phyloP scores from a whole-genome alignment of 1,140 invertebrate genomes.

The Drosophila melanogaster region DNA sequence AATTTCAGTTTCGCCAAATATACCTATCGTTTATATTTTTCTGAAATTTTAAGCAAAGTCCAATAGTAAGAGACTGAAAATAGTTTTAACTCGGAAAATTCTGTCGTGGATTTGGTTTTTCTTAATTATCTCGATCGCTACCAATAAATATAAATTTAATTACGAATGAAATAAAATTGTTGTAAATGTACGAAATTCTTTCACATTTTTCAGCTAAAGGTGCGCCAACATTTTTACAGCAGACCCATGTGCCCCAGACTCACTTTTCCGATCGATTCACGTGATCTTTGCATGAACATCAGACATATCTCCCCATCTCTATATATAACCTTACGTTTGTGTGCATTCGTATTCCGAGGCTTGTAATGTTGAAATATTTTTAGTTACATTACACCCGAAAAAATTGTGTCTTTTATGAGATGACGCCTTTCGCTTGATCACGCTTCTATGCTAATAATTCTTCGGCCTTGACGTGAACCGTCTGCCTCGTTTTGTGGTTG shows the following conservation, averaged over 20 bases:
- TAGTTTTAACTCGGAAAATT: conserved; percentile 20
- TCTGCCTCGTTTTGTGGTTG: conserved; percentile 33
- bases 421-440: conserved; percentile 49
- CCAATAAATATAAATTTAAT: not conserved
- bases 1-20: conserved; percentile 2
- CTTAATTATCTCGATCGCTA: not conserved
- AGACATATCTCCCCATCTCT: conserved; percentile 35
- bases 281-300: conserved; percentile 61
- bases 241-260: conserved; percentile 20
- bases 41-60: conserved; percentile 32
- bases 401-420: conserved; percentile 26
- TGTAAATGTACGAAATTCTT: conserved; percentile 14
- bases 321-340: conserved; percentile 41
- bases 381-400: conserved; percentile 56
- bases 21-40: conserved; percentile 1
- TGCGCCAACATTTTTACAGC: conserved; percentile 48
- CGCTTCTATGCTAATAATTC: conserved; percentile 59
- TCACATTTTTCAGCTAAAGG: conserved; percentile 8
- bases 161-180: not conserved
- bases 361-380: conserved; percentile 66
- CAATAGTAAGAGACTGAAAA: conserved; percentile 31
- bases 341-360: conserved; percentile 21
- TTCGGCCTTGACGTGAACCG: conserved; percentile 70
- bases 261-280: conserved; percentile 47
- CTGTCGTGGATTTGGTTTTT: not conserved